Percentiles rank a stretch among this genome's conserved stretches.
phyloP scores from a whole-genome alignment of 2,113 vertebrate species.

The Felis catus region DNA sequence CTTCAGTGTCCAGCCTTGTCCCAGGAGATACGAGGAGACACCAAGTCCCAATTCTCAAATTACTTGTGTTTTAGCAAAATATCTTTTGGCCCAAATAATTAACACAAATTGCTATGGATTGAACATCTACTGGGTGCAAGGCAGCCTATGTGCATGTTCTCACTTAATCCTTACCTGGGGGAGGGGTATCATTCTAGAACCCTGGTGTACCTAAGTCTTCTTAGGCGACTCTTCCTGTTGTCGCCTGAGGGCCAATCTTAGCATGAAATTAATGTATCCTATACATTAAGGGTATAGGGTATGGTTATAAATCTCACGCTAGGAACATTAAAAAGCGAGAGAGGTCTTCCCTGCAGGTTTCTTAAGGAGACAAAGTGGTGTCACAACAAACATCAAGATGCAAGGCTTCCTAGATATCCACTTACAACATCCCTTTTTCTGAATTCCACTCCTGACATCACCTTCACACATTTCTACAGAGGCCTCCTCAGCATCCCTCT shows the following conservation, averaged over 20 bases:
- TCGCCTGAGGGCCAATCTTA: neutral
- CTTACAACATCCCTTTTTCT: neutral
- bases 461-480: neutral
- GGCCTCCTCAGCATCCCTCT: neutral
- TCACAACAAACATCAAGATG: neutral
- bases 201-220: neutral
- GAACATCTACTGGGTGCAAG: neutral
- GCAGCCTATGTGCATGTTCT: neutral
- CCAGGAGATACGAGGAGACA: neutral
- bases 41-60: neutral
- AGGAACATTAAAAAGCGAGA: neutral
- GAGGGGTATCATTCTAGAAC: neutral
- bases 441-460: neutral
- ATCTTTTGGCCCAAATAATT: neutral
- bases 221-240: neutral
- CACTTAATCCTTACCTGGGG: neutral
- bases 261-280: neutral
- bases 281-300: no score
- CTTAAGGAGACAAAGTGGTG: neutral
- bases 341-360: neutral
- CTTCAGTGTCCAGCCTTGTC: neutral
- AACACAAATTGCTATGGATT: neutral
- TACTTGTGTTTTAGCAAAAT: neutral
- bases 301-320: neutral
- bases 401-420: neutral